Conservation (phyloP, 2,888 invertebrate genomes). For the Epinotia bilunana region DNA sequence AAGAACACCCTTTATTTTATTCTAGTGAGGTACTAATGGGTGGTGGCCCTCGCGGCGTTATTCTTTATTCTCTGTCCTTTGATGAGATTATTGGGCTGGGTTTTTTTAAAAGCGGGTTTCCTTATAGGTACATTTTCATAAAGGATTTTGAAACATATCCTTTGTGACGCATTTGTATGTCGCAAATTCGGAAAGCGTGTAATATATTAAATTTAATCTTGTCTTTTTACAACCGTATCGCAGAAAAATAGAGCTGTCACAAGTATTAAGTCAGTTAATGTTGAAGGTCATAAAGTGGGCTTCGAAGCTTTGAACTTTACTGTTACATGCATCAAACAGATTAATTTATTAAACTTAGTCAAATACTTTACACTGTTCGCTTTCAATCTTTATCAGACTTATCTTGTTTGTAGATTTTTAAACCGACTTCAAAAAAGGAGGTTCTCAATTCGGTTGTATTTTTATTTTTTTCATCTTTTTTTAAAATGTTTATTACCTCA, state of each 20-base stretch:
- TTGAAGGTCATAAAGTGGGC: constrained; percentile 28
- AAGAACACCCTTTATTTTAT: constrained; percentile 34
- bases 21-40: constrained; percentile 26
- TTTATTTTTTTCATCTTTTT: no score
- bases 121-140: not conserved
- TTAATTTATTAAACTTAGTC: constrained; percentile 19
- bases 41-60: constrained; percentile 2
- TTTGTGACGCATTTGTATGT: not conserved
- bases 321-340: constrained; percentile 20
- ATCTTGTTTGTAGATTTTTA: not conserved
- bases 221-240: constrained; percentile 12
- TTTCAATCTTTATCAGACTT: not conserved
- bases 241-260: constrained; percentile 17
- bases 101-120: not conserved
- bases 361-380: not conserved
- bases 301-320: constrained; percentile 18
- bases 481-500: no score
- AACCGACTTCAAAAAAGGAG: no score
- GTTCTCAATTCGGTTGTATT: no score
- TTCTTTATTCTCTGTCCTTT: constrained; percentile 18
- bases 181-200: not conserved
- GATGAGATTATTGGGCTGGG: constrained; percentile 13
- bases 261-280: constrained; percentile 21
- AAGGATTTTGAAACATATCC: not conserved
- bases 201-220: constrained; percentile 6